A percentile compares a stretch with the other conserved stretches of the same genome.
Conservation (phyloP, 2,113 vertebrate species). For the Corythornis madagascariensis region DNA sequence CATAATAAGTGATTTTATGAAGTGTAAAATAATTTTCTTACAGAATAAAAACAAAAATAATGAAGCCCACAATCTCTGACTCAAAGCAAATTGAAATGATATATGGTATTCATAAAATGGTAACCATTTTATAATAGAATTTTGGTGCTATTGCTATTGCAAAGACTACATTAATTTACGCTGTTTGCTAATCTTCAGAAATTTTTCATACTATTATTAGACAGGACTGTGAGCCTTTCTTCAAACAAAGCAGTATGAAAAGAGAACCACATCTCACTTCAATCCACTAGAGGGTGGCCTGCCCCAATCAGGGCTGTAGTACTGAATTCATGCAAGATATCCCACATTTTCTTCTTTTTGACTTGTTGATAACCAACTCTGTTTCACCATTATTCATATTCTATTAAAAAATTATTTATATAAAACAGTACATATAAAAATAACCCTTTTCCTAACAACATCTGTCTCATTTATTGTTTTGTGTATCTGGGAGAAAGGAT, state of each 20-base stretch:
- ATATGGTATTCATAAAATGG: not conserved
- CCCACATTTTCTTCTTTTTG: not conserved
- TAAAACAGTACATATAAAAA: not conserved
- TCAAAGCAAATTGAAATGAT: not conserved
- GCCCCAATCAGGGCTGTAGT: conserved; percentile 47
- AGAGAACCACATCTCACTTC: conserved; percentile 49
- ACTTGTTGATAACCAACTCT: conserved; percentile 68
- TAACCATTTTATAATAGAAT: not conserved
- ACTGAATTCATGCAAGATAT: conserved; percentile 18
- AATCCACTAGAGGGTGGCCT: conserved; percentile 80
- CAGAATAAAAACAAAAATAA: not conserved
- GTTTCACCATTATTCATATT: not conserved
- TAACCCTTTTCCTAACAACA: not conserved
- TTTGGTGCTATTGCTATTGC: not conserved
- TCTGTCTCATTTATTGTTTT: not conserved
- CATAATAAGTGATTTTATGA: not conserved
- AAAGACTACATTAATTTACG: not conserved
- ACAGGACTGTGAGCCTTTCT: not conserved
- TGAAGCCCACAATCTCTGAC: not conserved
- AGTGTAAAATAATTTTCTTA: not conserved
- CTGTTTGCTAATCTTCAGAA: not conserved
- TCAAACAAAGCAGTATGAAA: not conserved
- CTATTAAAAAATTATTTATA: not conserved
- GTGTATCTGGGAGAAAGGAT: not conserved
- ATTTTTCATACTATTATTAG: not conserved